These are phyloP conservation scores for Trichomycterus rosablanca DNA, from an alignment of 2,113 vertebrate species.

Conservation along the genomic window DNA sequence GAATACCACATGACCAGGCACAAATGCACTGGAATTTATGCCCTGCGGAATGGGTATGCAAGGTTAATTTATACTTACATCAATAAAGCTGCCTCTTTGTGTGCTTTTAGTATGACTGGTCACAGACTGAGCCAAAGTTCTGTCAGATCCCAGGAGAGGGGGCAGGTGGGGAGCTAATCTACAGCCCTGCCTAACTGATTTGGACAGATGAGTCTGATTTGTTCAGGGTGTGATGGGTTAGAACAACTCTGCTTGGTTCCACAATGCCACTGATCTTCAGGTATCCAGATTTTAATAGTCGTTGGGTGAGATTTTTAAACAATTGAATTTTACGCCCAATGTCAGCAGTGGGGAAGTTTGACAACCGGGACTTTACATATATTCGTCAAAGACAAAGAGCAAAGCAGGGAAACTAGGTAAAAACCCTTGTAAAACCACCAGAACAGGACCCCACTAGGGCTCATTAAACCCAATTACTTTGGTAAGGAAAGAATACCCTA, in stretches of 20 bases:
- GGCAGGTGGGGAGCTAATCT: no score
- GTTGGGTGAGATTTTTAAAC: no score
- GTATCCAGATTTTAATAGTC: no score
- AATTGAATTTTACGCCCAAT: no score
- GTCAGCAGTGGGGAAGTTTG: conserved; percentile 10
- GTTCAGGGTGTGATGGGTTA: no score
- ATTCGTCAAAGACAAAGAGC: conserved; percentile 10
- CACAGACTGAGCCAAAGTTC: neutral
- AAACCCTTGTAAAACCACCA: no score
- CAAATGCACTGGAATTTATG: conserved; percentile 33
- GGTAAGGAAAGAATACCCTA: conserved; percentile 1
- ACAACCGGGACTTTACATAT: conserved; percentile 14
- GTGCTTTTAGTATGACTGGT: conserved; percentile 28
- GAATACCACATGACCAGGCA: conserved; percentile 10
- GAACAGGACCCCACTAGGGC: no score
- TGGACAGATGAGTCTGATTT: no score
- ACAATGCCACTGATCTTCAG: no score
- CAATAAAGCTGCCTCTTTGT: conserved; percentile 37
- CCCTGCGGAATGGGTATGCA: conserved; percentile 1
- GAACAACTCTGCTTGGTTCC: no score
- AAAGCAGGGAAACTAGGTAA: conserved; percentile 12
- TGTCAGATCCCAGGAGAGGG: neutral
- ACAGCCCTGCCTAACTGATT: no score
- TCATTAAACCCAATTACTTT: no score
- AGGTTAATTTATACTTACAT: conserved; percentile 33